These are phyloP conservation scores for Pyrochroa serraticornis DNA, from an alignment of 2,888 invertebrate species.

Conservation along the genomic window DNA sequence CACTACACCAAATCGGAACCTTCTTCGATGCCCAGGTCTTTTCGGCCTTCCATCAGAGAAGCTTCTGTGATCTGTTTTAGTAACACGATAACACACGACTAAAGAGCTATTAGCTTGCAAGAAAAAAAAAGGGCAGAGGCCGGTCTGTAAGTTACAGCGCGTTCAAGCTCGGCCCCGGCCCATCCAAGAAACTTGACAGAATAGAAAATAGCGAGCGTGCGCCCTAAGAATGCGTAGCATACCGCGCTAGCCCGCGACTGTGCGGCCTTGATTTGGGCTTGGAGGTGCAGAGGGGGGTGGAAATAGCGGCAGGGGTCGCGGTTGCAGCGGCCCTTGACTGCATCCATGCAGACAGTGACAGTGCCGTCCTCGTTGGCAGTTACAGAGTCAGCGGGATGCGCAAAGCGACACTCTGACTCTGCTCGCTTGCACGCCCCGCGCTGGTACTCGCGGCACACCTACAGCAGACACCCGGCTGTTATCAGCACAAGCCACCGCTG, in stretches of 20 bases:
- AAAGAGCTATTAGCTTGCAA: slow-evolving; percentile 43
- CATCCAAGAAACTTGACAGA: slow-evolving; percentile 27
- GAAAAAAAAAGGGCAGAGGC: slow-evolving; percentile 21
- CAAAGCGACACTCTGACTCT: slow-evolving; percentile 98
- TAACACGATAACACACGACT: slow-evolving; percentile 34
- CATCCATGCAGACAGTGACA: slow-evolving; percentile 99
- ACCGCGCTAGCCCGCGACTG: slow-evolving; percentile 91
- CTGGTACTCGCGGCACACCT: slow-evolving; percentile 98
- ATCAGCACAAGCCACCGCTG: slow-evolving; percentile 55
- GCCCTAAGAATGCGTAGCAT: slow-evolving; percentile 71
- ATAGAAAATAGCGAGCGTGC: slow-evolving; percentile 55
- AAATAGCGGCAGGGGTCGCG: slow-evolving; percentile 99
- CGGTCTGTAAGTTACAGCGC: slow-evolving; percentile 1
- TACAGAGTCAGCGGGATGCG: slow-evolving; percentile 97
- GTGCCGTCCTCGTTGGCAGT: slow-evolving; percentile 97
- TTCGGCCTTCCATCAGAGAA: slow-evolving; percentile 1
- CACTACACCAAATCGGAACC: slow-evolving; percentile 15
- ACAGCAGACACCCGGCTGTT: slow-evolving; percentile 63
- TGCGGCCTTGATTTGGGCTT: slow-evolving; percentile 98
- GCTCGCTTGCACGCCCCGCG: slow-evolving; percentile 98
- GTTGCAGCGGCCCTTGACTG: slow-evolving; percentile 98
- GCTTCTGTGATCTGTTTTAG: slow-evolving; percentile 16
- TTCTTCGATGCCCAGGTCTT: neutral
- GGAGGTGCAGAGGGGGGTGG: slow-evolving; percentile 99
- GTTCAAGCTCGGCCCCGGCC: neutral